Evolutionary conservation across 2,113 vertebrate genomes (phyloP), one percentile per base, ranked within the genome.

Genomic region (Datnioides undecimradiatus): DNA sequence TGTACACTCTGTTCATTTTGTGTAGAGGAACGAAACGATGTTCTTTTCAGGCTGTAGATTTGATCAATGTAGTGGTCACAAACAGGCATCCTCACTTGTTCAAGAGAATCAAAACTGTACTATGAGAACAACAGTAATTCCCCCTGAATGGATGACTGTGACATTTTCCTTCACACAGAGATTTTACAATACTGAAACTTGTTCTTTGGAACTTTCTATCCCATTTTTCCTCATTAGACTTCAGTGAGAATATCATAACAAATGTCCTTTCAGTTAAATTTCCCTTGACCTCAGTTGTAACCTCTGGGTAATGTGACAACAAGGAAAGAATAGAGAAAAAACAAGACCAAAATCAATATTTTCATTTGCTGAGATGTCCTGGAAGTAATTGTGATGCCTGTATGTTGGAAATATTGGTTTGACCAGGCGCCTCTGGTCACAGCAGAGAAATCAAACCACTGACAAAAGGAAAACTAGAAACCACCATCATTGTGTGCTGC

Each of bases 1-100:
- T 54, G 55, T 45, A 48, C 23, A 19, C 45, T 74, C 55, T 4
- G 14, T 41, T 67, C 52, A 8, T 60, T 78, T 68, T 72, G 43
- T 66, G 63, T 16, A 3, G 23, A 38, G n/a, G n/a, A 29, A 6
- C 34, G 10, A 54, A 54, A n/a, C 41, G 25, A 64, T 60, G 40
- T 76, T 79, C 29, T 52, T 85, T 76, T 74, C 59, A 69, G 76
- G 29, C 62, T 59, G 52, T 65, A 57, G 54, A 45, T 70, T 65
- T 76, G 76, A 78, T 73, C 64, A 81, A 75, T 79, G 57, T 33
- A 16, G 65, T 27, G 31, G 34, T 66, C 60, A 59, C 59, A 65
- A 69, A 78, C 78, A 52, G 40, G 31, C 43, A 11, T 34, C 55
- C 54, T 52, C 43, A 29, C 64, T 62, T 70, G 41, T 80, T 64